Evolutionary conservation across 1,140 invertebrate genomes (phyloP), one percentile per base, ranked within the genome.

Genomic region (Ceratosolen fusciceps): DNA sequence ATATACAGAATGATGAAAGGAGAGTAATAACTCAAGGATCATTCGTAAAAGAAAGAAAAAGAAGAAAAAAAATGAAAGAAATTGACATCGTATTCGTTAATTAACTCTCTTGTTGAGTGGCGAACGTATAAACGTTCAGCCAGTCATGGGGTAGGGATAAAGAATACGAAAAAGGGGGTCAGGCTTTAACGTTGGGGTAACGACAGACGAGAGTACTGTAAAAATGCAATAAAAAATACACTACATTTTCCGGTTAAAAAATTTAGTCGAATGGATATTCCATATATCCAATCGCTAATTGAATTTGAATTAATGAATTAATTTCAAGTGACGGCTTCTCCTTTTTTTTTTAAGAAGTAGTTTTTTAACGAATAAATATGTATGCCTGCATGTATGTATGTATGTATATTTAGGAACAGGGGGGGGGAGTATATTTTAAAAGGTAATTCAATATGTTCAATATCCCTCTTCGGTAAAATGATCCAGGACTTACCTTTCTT

Each of bases 401-500:
- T 47, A 47, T 47, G 16, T 47, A 47, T 47, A 47, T 47, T 47
- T n/a, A n/a, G n/a, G n/a, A n/a, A n/a, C n/a, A n/a, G n/a, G n/a
- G n/a, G n/a, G n/a, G n/a, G n/a, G n/a, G n/a, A n/a, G n/a, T n/a
- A n/a, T n/a, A n/a, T n/a, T n/a, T n/a, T n/a, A n/a, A n/a, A n/a
- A n/a, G n/a, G n/a, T n/a, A n/a, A n/a, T n/a, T n/a, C n/a, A n/a
- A n/a, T n/a, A n/a, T n/a, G n/a, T n/a, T n/a, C n/a, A n/a, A n/a
- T n/a, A n/a, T n/a, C n/a, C n/a, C n/a, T n/a, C n/a, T n/a, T n/a
- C n/a, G n/a, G n/a, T n/a, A n/a, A n/a, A n/a, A n/a, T n/a, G n/a
- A n/a, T n/a, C n/a, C 0, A 19, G 1, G 29, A 71, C 85, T 91
- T 90, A 97, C 96, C 96, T 93, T 96, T 96, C 87, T 96, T 96